Conservation (phyloP, 35 echinoderm and acorn worm genomes). For the Hemicentrotus pulcherrimus region DNA sequence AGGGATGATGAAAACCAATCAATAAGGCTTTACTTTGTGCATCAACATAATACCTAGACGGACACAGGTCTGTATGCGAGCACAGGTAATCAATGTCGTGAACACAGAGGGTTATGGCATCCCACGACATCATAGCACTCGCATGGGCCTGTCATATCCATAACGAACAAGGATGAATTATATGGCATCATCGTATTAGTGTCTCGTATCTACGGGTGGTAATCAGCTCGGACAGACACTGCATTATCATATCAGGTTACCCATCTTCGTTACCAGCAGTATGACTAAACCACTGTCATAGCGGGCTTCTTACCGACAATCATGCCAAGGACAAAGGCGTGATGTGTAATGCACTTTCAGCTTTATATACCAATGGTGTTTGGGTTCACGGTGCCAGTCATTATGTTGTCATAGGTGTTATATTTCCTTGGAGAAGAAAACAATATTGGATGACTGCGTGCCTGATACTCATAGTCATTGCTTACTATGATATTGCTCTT, state of each 20-base stretch:
- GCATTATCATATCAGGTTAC: background rate
- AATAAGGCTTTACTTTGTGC: background rate
- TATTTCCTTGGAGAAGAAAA: background rate
- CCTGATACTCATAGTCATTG: background rate
- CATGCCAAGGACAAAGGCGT: background rate
- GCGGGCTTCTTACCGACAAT: background rate
- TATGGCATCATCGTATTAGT: background rate
- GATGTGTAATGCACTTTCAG: background rate
- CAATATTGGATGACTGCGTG: background rate
- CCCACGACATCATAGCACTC: background rate
- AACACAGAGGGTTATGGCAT: background rate
- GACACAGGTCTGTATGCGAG: too few relatives aligned
- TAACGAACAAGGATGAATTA: background rate
- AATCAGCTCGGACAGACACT: background rate
- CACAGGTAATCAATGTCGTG: background rate
- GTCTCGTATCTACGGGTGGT: background rate
- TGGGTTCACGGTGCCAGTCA: background rate
- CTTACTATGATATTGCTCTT: background rate
- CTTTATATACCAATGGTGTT: background rate
- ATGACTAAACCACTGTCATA: slow-evolving; percentile 17
- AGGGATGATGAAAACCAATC: too few relatives aligned
- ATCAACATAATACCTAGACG: background rate
- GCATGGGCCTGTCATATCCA: background rate
- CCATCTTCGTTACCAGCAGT: background rate
- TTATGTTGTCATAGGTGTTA: background rate